These are phyloP conservation scores for Glossosoma conforme DNA, from an alignment of 1,140 invertebrate genomes.

Conservation along the genomic window DNA sequence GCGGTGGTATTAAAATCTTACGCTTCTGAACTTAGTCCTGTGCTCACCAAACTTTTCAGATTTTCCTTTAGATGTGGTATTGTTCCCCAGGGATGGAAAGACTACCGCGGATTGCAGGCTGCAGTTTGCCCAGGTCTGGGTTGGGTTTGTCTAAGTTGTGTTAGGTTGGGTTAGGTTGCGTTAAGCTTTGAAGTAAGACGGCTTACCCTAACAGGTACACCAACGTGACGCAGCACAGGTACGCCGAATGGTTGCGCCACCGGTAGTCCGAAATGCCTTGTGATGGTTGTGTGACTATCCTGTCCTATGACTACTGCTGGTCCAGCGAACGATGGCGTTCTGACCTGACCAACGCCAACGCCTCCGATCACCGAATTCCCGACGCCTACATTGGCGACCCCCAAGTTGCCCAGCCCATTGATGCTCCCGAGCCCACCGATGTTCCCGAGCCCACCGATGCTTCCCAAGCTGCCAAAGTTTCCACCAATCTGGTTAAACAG, in stretches of 20 bases:
- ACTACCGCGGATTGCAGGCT: too few species aligned
- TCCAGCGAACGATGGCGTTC: neutral
- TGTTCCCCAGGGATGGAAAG: too few species aligned
- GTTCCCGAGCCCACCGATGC: neutral
- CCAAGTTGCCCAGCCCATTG: neutral
- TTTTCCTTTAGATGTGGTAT: too few species aligned
- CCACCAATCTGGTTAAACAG: too few species aligned
- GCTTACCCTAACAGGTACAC: slow-evolving; percentile 41
- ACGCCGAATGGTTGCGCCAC: slow-evolving; percentile 45
- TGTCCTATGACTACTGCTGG: slow-evolving; percentile 38
- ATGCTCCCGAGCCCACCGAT: neutral
- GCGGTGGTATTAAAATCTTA: too few species aligned
- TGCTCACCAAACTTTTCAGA: too few species aligned
- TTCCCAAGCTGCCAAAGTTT: too few species aligned
- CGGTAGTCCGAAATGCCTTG: slow-evolving; percentile 45
- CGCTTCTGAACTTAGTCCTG: too few species aligned
- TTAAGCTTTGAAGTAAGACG: too few species aligned
- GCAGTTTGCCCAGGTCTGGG: too few species aligned
- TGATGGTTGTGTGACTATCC: slow-evolving; percentile 46
- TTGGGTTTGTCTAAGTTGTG: too few species aligned
- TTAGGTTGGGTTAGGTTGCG: too few species aligned
- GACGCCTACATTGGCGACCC: neutral
- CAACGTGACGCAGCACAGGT: slow-evolving; percentile 41
- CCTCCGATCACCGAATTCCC: neutral
- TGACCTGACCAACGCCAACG: neutral